Conservation (phyloP, 2,888 invertebrate genomes). For the Andrena dorsata region DNA sequence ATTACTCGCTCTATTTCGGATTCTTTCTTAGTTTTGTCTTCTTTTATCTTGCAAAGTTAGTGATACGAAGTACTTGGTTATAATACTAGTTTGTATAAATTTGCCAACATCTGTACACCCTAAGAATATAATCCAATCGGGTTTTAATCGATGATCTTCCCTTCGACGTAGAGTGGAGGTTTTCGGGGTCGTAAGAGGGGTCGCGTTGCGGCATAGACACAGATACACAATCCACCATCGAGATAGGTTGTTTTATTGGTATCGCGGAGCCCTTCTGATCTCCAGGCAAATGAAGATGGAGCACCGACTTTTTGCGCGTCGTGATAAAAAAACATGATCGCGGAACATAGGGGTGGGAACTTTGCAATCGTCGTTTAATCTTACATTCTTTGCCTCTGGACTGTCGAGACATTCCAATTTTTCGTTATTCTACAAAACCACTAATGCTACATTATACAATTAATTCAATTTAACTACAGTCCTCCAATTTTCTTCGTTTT, state of each 20-base stretch:
- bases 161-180: slow-evolving; percentile 52
- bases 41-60: neutral
- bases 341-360: neutral
- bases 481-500: too few species aligned
- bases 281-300: slow-evolving; percentile 80
- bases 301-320: slow-evolving; percentile 56
- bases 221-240: slow-evolving; percentile 70
- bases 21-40: neutral
- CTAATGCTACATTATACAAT: too few species aligned
- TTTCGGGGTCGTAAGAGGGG: slow-evolving; percentile 62
- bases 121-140: slow-evolving; percentile 72
- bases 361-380: neutral
- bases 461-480: too few species aligned
- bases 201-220: slow-evolving; percentile 62
- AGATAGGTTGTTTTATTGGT: slow-evolving; percentile 82
- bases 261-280: slow-evolving; percentile 79
- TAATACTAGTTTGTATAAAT: slow-evolving; percentile 35
- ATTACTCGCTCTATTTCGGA: too few species aligned
- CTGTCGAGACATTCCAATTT: neutral
- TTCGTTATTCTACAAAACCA: too few species aligned
- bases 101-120: slow-evolving; percentile 27
- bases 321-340: slow-evolving; percentile 52
- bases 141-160: slow-evolving; percentile 73
- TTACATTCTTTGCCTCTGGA: neutral
- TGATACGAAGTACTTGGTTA: too few species aligned